Evolutionary conservation across 2,113 vertebrate genomes (phyloP), one percentile per base, ranked within the genome.

Genomic region (Tachysurus fulvidraco): DNA sequence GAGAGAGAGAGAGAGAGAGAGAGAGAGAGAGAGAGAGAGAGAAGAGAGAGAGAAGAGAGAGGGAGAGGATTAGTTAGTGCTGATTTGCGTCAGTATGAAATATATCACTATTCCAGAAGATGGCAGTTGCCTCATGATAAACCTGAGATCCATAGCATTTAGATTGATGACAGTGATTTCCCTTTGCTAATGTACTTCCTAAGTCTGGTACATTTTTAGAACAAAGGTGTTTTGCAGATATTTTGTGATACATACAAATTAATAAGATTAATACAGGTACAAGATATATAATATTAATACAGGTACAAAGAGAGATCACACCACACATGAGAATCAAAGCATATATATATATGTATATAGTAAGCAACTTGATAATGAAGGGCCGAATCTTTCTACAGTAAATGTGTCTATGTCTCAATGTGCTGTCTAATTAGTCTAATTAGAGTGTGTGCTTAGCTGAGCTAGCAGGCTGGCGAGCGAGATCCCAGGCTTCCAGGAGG

Each of bases 351-450:
- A 83, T 36, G 23, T 83, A 8, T 36, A n/a, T 19, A 73, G 19
- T 44, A 69, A 36, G 50, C 44, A 84, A 13, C 0, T 71, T 71
- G 65, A 17, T n/a, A 28, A 14, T 76, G 23, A 60, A 57, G 23
- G 69, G 30, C 23, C 36, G 36, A 7, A 12, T 74, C 12, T 54
- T 17, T 73, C 28, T n/a, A 28, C 25, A 13, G 21, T 73, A 19
- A 25, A 21, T 55, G 17, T 80, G 19, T 80, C 4, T 30, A 30
- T 36, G 10, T 3, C 36, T 21, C 1, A 57, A 8, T 41, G 30
- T 60, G 54, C 41, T 44, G 55, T 44, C 41, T 65, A 74, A 87
- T 65, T 84, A 76, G 62, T 81, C 28, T 54, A 86, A 69, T 88
- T 67, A 81, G 67, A 21, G 36, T 44, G 57, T 71, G 21, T 78